Conservation (phyloP, 1,140 invertebrate genomes). For the Propsilocerus akamusi region DNA sequence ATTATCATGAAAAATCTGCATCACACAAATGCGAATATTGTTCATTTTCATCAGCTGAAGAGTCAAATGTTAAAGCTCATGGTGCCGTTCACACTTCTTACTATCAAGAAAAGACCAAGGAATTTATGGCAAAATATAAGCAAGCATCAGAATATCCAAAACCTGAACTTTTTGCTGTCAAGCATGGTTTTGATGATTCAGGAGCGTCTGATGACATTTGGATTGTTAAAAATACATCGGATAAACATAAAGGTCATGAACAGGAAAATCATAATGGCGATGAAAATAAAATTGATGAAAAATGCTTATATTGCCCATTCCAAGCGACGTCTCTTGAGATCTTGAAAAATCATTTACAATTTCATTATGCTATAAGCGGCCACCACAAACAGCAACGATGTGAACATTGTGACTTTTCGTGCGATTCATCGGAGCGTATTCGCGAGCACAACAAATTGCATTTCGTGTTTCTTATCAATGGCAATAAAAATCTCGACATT, state of each 20-base stretch:
- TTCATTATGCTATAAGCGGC: slow-evolving; percentile 52
- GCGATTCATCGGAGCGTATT: slow-evolving; percentile 17
- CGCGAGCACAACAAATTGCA: slow-evolving; percentile 19
- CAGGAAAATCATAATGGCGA: slow-evolving; percentile 33
- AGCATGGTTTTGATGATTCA: slow-evolving; percentile 17
- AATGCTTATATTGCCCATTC: slow-evolving; percentile 33
- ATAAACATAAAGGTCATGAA: slow-evolving; percentile 12
- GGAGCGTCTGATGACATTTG: slow-evolving; percentile 13
- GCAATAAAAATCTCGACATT: slow-evolving; percentile 17
- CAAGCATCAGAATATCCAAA: slow-evolving; percentile 38
- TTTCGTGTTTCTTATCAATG: slow-evolving; percentile 19
- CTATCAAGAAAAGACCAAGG: slow-evolving; percentile 60
- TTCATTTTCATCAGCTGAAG: slow-evolving; percentile 54
- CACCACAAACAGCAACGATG: slow-evolving; percentile 51
- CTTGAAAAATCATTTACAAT: slow-evolving; percentile 26
- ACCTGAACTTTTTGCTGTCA: slow-evolving; percentile 36
- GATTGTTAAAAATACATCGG: not conserved
- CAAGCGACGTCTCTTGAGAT: slow-evolving; percentile 13
- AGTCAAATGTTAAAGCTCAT: slow-evolving; percentile 49
- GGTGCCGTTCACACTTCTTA: slow-evolving; percentile 58
- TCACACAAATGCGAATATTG: slow-evolving; percentile 53
- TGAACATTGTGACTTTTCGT: slow-evolving; percentile 65
- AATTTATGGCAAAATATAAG: slow-evolving; percentile 43
- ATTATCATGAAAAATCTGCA: slow-evolving; percentile 42
- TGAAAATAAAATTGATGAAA: slow-evolving; percentile 53